Base-by-base conservation (phyloP, 2,113 vertebrate genomes). In the Alethe castanea region DNA sequence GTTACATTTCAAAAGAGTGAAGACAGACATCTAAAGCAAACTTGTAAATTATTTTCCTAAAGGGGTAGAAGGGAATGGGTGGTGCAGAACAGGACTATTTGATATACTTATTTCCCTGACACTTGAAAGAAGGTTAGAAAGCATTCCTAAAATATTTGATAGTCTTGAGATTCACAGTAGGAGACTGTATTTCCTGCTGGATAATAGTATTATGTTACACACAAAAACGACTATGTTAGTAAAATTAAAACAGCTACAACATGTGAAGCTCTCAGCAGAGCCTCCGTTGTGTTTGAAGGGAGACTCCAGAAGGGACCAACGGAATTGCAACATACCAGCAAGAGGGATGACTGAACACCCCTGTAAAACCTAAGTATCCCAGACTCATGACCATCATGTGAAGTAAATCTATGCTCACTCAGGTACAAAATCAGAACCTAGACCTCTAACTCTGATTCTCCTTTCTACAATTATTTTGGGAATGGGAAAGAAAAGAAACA, bases 241-340 rank as follows among this genome's bases (percentile, higher is more conserved):
- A 82, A 85, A 91, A 87, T 81, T 72, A 53, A 90, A 92, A 67
- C 23, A 90, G 14, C 61, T 79, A 19, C 33, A 83, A 66, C 13
- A 47, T 3, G 4, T 31, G 48, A 85, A 88, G 31, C 42, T 81
- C 42, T 73, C 29, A 33, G n/a, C 56, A 81, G 45, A 93, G 42
- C 20, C 57, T 36, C 14, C 2, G 2, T 31, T 65, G 53, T 35
- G 16, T n/a, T 70, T 48, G 29, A 70, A 85, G 28, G 12, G 19
- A 74, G n/a, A 54, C 25, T 77, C 48, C 2, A 4, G 38, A 77
- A 86, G 20, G 13, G 17, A 76, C 28, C 45, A 60, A 57, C 13
- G n/a, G 50, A 81, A 69, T 7, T 29, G 38, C 36, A 53, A 6
- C 3, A 64, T 19, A 82, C 4, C 36, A 65, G 76, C 54, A 80